These are phyloP conservation scores for Brenthis hecate DNA, from an alignment of 2,888 invertebrate genomes.

Conservation along the genomic window DNA sequence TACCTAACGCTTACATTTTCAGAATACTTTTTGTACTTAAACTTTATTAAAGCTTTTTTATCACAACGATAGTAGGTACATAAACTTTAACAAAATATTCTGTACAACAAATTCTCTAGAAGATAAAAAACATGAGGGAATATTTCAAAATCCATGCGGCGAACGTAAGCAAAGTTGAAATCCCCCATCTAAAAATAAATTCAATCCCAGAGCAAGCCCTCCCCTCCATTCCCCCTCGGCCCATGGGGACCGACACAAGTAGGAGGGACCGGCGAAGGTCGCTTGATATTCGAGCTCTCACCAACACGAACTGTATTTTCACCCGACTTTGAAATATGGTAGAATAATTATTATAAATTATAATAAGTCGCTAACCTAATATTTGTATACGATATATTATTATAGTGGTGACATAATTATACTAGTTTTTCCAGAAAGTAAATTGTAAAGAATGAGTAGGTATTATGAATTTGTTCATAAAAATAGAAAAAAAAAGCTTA, in stretches of 20 bases:
- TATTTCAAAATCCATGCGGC: conserved; percentile 9
- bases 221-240: conserved; percentile 47
- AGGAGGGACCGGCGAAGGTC: conserved; percentile 63
- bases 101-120: not conserved
- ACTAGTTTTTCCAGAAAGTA: too few relatives aligned
- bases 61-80: not conserved
- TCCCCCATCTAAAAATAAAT: conserved; percentile 66
- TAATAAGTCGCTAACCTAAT: too few relatives aligned
- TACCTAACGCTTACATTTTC: too few relatives aligned
- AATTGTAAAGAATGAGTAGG: too few relatives aligned
- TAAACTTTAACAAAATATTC: not conserved
- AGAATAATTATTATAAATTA: not conserved
- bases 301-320: conserved; percentile 25
- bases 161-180: conserved; percentile 43
- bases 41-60: too few relatives aligned
- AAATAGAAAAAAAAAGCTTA: too few relatives aligned
- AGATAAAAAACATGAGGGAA: not conserved
- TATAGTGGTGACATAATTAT: too few relatives aligned
- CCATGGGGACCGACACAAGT: conserved; percentile 67
- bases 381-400: too few relatives aligned
- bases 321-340: conserved; percentile 16
- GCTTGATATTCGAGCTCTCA: conserved; percentile 42
- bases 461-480: too few relatives aligned
- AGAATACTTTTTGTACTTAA: too few relatives aligned
- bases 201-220: conserved; percentile 59